Evolutionary conservation across 2,797 vertebrate genomes (phyloP).

Genomic region (Brachyrhaphis roseni): DNA sequence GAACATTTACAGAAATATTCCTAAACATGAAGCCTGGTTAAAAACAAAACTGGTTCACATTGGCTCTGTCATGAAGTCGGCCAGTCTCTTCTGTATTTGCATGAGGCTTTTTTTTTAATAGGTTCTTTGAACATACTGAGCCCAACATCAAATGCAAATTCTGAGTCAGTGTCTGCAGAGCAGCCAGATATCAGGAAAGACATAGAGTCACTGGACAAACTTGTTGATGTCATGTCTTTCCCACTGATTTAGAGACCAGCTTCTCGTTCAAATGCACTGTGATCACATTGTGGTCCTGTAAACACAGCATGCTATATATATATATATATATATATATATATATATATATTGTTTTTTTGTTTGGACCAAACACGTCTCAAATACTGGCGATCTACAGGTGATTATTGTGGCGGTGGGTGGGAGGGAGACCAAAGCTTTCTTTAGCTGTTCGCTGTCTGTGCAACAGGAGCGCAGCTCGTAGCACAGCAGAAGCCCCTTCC

Average conservation of each 20-base stretch:
- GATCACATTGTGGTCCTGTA: slow-evolving; percentile 49
- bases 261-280: slow-evolving; percentile 56
- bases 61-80: slow-evolving; percentile 22
- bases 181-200: slow-evolving; percentile 40
- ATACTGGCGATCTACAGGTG: slow-evolving; percentile 72
- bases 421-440: slow-evolving; percentile 33
- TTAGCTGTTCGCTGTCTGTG: slow-evolving; percentile 44
- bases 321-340: no score
- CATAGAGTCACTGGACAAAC: slow-evolving; percentile 64
- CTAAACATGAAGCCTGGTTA: not conserved
- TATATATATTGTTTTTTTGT: not conserved
- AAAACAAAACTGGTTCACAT: slow-evolving; percentile 15
- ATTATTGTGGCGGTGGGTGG: slow-evolving; percentile 31
- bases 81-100: slow-evolving; percentile 35
- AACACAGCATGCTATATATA: slow-evolving; percentile 45
- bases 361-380: slow-evolving; percentile 32
- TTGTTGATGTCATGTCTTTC: slow-evolving; percentile 74
- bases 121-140: slow-evolving; percentile 22
- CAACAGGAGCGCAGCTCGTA: slow-evolving; percentile 76
- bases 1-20: slow-evolving; percentile 1
- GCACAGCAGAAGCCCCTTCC: slow-evolving; percentile 44
- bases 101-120: slow-evolving; percentile 21
- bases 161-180: slow-evolving; percentile 62
- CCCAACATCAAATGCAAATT: slow-evolving; percentile 62
- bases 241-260: slow-evolving; percentile 45